Conservation (phyloP, 1,140 invertebrate species). For the Drosophila tani region DNA sequence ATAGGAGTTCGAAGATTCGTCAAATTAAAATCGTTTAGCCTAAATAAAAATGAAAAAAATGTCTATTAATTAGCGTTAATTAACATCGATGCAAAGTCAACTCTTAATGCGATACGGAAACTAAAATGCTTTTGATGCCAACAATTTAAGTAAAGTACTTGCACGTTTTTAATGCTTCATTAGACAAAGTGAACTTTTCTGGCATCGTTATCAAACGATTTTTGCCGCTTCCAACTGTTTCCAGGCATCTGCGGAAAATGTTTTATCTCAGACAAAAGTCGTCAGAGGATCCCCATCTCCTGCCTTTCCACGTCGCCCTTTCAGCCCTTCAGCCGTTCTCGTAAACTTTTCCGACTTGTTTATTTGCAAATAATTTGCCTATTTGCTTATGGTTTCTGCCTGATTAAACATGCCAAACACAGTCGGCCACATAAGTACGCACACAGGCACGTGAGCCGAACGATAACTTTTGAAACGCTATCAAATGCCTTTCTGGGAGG, state of each 20-base stretch:
- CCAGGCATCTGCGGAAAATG: not conserved
- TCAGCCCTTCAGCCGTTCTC: conserved; percentile 11
- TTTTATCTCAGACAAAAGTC: conserved; percentile 32
- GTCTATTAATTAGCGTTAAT: too few species aligned
- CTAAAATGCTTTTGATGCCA: not conserved
- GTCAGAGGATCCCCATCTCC: conserved; percentile 21
- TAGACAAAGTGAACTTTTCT: conserved; percentile 3
- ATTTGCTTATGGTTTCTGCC: conserved; percentile 65
- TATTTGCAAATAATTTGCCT: conserved; percentile 57
- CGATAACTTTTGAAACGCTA: conserved; percentile 56
- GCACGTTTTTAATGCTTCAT: not conserved
- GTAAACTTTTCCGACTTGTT: conserved; percentile 48
- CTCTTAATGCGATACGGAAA: not conserved
- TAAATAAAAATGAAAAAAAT: too few species aligned
- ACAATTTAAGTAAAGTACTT: not conserved
- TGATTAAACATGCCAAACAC: conserved; percentile 72
- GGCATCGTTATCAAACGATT: conserved; percentile 15
- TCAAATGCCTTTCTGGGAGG: conserved; percentile 51
- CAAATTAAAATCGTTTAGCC: too few species aligned
- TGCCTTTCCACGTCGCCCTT: conserved; percentile 13
- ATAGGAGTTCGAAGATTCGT: too few species aligned
- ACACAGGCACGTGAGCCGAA: conserved; percentile 12
- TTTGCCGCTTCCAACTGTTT: not conserved
- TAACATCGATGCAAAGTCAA: too few species aligned
- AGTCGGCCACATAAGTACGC: conserved; percentile 25